These are phyloP conservation scores for Ancistrus triradiatus DNA, from an alignment of 2,113 vertebrate genomes.

Conservation along the genomic window DNA sequence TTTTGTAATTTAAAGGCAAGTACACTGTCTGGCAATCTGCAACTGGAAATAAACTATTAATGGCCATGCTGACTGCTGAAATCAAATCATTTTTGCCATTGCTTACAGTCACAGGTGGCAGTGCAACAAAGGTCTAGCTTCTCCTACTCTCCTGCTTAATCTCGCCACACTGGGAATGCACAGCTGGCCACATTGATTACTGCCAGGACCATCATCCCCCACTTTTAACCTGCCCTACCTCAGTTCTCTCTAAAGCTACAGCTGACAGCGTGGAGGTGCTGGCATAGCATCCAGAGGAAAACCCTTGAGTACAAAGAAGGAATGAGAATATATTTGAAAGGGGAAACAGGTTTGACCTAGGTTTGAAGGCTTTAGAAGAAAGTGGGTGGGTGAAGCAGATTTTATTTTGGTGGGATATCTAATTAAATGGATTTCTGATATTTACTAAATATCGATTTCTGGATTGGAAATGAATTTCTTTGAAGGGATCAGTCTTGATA, in stretches of 20 bases:
- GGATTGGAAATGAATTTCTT: too few species aligned
- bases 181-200: constrained; percentile 33
- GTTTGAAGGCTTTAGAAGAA: neutral
- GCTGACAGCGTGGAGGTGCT: neutral
- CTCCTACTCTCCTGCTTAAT: constrained; percentile 26
- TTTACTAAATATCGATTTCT: too few species aligned
- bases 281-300: neutral
- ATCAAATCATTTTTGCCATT: too few species aligned
- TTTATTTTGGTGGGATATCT: neutral
- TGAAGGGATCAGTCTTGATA: too few species aligned
- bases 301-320: neutral
- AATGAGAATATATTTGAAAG: neutral
- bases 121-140: too few species aligned
- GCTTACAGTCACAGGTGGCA: too few species aligned
- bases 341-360: constrained; percentile 3
- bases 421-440: too few species aligned
- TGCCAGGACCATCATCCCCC: neutral
- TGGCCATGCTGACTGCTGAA: too few species aligned
- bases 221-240: constrained; percentile 18
- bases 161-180: constrained; percentile 12
- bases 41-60: too few species aligned
- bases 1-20: too few species aligned
- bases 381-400: neutral
- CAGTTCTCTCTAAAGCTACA: neutral
- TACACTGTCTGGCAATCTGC: too few species aligned